These are phyloP conservation scores for Sebastes vulpes DNA, from an alignment of 2,797 vertebrate species.

Conservation along the genomic window DNA sequence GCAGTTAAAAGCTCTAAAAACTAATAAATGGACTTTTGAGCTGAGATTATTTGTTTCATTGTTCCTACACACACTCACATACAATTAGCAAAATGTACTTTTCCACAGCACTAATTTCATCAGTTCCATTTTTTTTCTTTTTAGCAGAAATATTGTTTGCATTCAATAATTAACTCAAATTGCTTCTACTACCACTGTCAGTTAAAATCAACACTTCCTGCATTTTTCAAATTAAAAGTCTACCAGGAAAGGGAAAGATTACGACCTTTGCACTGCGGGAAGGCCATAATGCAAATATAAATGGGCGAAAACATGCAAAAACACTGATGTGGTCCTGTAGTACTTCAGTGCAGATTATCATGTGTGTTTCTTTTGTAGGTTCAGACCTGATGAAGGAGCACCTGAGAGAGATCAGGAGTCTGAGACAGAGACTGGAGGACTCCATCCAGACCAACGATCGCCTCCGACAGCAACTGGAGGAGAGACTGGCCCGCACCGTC, in stretches of 20 bases:
- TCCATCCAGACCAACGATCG: slow-evolving; percentile 93
- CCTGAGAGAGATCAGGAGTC: slow-evolving; percentile 89
- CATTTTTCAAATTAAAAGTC: background rate
- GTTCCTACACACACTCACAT: background rate
- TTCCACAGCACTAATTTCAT: background rate
- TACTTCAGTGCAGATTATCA: background rate
- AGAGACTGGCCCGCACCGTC: slow-evolving; percentile 75
- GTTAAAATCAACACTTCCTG: background rate
- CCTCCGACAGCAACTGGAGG: slow-evolving; percentile 90
- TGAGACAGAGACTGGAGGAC: slow-evolving; percentile 91
- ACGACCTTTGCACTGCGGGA: background rate
- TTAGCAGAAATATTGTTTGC: background rate
- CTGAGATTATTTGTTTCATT: background rate
- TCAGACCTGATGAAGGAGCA: slow-evolving; percentile 92
- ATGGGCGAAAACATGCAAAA: background rate
- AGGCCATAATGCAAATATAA: background rate
- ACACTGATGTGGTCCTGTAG: background rate
- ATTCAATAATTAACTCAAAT: background rate
- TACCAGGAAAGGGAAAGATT: background rate
- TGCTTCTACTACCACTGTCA: background rate
- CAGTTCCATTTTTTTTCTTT: background rate
- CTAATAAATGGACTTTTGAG: background rate
- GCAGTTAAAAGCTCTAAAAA: background rate
- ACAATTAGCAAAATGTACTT: background rate
- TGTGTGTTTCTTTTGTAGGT: slow-evolving; percentile 63